These are phyloP conservation scores for Lethrus apterus DNA, from an alignment of 1,140 invertebrate genomes.

Conservation along the genomic window DNA sequence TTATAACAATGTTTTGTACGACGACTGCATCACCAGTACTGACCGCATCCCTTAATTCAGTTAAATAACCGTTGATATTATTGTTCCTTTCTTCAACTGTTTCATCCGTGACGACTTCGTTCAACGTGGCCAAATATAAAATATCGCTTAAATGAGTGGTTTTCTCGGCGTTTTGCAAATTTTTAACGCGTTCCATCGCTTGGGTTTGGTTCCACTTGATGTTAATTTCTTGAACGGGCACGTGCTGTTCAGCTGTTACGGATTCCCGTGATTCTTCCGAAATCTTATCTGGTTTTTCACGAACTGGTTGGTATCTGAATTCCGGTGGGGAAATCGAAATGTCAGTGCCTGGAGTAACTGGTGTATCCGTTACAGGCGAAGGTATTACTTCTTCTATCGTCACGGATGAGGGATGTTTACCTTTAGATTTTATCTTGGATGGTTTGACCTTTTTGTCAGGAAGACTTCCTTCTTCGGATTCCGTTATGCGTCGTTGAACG, in stretches of 20 bases:
- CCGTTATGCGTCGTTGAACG: no score
- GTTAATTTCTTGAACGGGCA: constrained; percentile 27
- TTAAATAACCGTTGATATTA: constrained; percentile 51
- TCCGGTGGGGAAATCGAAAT: constrained; percentile 40
- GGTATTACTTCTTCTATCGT: constrained; percentile 46
- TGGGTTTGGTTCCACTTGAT: constrained; percentile 37
- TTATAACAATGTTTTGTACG: constrained; percentile 62
- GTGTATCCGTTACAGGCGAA: constrained; percentile 37
- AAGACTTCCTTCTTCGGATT: not conserved
- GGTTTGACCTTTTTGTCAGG: constrained; percentile 15
- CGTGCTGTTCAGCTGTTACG: constrained; percentile 23
- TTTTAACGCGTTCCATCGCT: constrained; percentile 47
- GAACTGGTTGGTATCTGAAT: constrained; percentile 7
- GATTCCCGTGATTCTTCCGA: constrained; percentile 18
- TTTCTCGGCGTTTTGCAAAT: constrained; percentile 45
- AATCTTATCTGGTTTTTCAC: constrained; percentile 6
- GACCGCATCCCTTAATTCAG: constrained; percentile 54
- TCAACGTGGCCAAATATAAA: constrained; percentile 51
- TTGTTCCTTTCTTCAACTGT: constrained; percentile 46
- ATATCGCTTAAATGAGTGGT: constrained; percentile 49
- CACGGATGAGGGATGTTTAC: constrained; percentile 35
- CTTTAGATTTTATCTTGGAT: constrained; percentile 26
- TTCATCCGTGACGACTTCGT: constrained; percentile 48
- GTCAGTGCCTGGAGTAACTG: constrained; percentile 37
- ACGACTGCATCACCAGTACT: constrained; percentile 51